phyloP scores from a whole-genome alignment of 2,888 invertebrate species.

The Drosophila mettleri region DNA sequence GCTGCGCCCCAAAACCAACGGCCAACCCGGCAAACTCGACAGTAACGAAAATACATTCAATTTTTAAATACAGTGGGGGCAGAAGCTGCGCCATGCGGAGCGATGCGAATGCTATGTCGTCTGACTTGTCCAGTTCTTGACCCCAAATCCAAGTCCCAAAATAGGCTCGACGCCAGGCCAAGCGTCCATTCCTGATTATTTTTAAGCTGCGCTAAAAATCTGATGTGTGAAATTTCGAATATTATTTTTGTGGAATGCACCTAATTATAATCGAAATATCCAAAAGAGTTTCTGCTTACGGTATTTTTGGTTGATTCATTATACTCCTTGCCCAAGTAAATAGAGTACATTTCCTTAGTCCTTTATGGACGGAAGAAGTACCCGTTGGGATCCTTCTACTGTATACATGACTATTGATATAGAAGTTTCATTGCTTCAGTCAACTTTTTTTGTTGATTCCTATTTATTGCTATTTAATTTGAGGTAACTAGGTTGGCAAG shows the following conservation, averaged over 20 bases:
- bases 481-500: constrained; percentile 11
- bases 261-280: constrained; percentile 8
- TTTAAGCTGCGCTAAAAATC: constrained; percentile 39
- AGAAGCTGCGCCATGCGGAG: not conserved
- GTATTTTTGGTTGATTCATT: not conserved
- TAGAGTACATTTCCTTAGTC: not conserved
- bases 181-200: constrained; percentile 35
- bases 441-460: not conserved
- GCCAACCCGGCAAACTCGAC: constrained; percentile 30
- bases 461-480: constrained; percentile 14
- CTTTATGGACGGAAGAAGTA: no score
- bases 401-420: no score
- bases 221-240: constrained; percentile 21
- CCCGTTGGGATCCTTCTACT: no score
- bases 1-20: constrained; percentile 57
- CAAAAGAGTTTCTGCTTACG: not conserved
- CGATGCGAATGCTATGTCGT: constrained; percentile 23
- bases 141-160: constrained; percentile 28
- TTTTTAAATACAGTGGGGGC: constrained; percentile 63
- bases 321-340: not conserved
- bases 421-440: not conserved
- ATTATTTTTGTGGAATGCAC: constrained; percentile 7
- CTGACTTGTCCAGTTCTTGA: constrained; percentile 33
- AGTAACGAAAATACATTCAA: constrained; percentile 70
- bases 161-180: constrained; percentile 6